phyloP scores from a whole-genome alignment of 1,140 invertebrate species.

The Coptotermes formosanus region DNA sequence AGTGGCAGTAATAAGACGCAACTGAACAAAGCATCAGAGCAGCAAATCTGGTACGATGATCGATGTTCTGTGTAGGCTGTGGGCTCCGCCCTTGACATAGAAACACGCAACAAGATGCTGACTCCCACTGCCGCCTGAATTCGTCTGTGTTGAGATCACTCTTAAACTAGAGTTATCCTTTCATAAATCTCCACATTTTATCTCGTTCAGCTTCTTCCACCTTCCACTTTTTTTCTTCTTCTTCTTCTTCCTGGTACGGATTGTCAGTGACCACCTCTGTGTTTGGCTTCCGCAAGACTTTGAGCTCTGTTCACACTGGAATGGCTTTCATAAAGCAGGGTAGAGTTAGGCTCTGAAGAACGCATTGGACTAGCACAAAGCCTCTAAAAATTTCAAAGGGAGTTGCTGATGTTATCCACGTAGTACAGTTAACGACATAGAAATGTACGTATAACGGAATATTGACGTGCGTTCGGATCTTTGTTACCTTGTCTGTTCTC shows the following conservation, averaged over 20 bases:
- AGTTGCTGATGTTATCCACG: too few relatives aligned
- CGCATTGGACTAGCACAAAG: too few relatives aligned
- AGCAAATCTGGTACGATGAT: background rate
- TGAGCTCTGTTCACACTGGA: background rate
- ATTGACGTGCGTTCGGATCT: too few relatives aligned
- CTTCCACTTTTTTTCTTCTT: background rate
- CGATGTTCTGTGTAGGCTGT: background rate
- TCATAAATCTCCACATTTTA: background rate
- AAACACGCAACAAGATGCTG: background rate
- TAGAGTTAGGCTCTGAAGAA: too few relatives aligned
- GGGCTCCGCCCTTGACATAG: background rate
- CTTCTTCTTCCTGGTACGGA: background rate
- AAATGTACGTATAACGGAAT: too few relatives aligned
- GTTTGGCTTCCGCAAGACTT: background rate
- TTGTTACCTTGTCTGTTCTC: too few relatives aligned
- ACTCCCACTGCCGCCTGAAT: background rate
- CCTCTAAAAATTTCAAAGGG: too few relatives aligned
- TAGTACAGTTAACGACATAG: too few relatives aligned
- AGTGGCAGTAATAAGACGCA: too few relatives aligned
- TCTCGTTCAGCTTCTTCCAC: background rate
- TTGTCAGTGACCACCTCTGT: background rate
- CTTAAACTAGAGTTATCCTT: background rate
- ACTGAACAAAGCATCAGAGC: background rate
- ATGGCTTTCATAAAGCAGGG: too few relatives aligned
- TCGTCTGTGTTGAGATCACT: background rate